Percentiles rank a stretch among this genome's conserved stretches.
Evolutionary conservation across 2,888 invertebrate species (phyloP).

Genomic region (Harpagoxenus sublaevis): DNA sequence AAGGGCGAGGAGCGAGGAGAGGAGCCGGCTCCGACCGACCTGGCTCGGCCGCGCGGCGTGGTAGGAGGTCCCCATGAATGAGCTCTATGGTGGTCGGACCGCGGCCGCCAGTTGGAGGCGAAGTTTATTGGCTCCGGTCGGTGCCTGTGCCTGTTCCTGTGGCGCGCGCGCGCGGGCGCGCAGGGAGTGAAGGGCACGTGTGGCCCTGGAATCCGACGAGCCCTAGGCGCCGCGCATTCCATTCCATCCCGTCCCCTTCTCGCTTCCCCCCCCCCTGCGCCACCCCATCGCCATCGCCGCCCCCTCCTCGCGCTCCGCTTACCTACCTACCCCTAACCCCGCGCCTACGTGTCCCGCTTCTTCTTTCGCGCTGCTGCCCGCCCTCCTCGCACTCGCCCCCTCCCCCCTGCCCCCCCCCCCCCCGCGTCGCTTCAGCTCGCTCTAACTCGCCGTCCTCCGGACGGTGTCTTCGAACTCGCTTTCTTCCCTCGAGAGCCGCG

Average conservation of each 20-base stretch:
- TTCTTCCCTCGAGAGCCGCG: slow-evolving; percentile 75
- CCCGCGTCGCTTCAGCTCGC: slow-evolving; percentile 1
- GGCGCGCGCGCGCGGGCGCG: slow-evolving; percentile 75
- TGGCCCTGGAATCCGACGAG: slow-evolving; percentile 87
- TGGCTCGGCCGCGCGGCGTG: slow-evolving; percentile 75
- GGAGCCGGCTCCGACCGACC: background rate
- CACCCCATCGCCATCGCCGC: background rate
- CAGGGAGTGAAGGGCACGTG: slow-evolving; percentile 83
- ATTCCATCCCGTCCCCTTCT: slow-evolving; percentile 81
- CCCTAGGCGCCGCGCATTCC: slow-evolving; percentile 89
- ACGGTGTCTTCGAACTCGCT: slow-evolving; percentile 73
- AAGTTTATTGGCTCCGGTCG: slow-evolving; percentile 82
- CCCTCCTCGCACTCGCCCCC: background rate
- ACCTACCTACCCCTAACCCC: slow-evolving; percentile 33
- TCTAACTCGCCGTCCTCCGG: slow-evolving; percentile 23
- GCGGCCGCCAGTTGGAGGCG: slow-evolving; percentile 81
- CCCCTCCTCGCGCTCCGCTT: slow-evolving; percentile 54
- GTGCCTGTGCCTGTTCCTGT: slow-evolving; percentile 64
- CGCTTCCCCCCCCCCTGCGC: slow-evolving; percentile 48
- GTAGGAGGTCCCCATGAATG: slow-evolving; percentile 89
- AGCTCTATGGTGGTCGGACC: slow-evolving; percentile 85
- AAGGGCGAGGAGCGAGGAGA: too few relatives aligned
- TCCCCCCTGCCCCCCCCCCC: background rate
- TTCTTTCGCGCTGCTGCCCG: slow-evolving; percentile 12
- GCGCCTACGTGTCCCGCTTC: slow-evolving; percentile 56